phyloP scores from a whole-genome alignment of 2,888 invertebrate species.

The Ariolimax columbianus region DNA sequence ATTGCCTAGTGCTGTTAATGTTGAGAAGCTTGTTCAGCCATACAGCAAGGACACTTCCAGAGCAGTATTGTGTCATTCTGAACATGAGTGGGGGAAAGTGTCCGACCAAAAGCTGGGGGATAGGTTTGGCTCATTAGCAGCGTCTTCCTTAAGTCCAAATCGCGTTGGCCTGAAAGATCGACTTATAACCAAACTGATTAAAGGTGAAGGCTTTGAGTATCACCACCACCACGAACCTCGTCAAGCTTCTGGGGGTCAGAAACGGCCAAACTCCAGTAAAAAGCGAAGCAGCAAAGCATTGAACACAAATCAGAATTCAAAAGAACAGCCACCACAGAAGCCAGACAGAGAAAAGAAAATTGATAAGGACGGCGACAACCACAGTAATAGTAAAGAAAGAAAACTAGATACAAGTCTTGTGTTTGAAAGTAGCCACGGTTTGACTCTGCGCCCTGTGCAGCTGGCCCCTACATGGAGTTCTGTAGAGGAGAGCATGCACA shows the following conservation, averaged over 20 bases:
- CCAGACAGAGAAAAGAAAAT: not conserved
- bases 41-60: not conserved
- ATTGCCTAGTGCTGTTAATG: not conserved
- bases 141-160: not conserved
- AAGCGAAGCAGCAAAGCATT: not conserved
- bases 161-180: slow-evolving; percentile 26
- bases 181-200: slow-evolving; percentile 42
- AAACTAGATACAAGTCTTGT: not conserved
- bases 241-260: slow-evolving; percentile 12
- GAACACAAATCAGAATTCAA: not conserved
- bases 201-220: slow-evolving; percentile 18
- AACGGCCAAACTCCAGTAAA: slow-evolving; percentile 15
- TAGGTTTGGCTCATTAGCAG: slow-evolving; percentile 15
- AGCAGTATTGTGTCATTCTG: not conserved
- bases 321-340: not conserved
- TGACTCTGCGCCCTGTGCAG: slow-evolving; percentile 55
- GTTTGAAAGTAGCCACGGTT: not conserved
- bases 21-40: not conserved
- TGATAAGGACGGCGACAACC: not conserved
- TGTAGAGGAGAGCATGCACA: slow-evolving; percentile 61
- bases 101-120: slow-evolving; percentile 11
- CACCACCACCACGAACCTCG: not conserved
- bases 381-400: not conserved
- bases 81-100: not conserved
- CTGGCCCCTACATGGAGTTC: slow-evolving; percentile 62